Base-by-base conservation (phyloP, 1,140 invertebrate genomes). In the Diploscapter pachys region DNA sequence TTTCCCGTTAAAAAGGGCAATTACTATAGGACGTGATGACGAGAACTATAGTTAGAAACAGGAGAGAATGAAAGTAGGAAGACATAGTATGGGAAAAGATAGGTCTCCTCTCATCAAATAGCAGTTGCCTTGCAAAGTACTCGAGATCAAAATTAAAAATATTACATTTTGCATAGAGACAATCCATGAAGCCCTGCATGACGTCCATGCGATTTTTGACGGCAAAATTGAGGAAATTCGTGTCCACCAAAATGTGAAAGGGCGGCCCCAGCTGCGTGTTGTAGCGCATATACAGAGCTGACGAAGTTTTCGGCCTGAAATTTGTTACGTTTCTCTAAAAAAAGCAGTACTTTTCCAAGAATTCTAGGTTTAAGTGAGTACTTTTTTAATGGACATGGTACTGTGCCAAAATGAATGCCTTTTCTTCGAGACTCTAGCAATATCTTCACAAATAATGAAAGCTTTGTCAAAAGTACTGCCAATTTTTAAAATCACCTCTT, bases 181-280 rank as follows among this genome's bases (percentile, higher is more conserved):
- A 99, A 81, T 98, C 94, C 95, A 98, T 98, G 93, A 99, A 96
- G 79, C 92, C 93, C 54, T 57, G 80, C 67, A 97, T 90, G 64
- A 99, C 92, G 85, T 99, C 97, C 71, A 99, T 87, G 89, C 98
- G 98, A 85, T 97, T 96, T 88, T 97, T 96, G 53, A 99, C 95
- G 0, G 96, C 95, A 86, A 99, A 98, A 85, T 99, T 99, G 3
- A 99, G 91, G 83, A 99, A 99, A 88, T 99, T 99, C 2, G 97
- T 99, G 86, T 99, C 97, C 11, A 99, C 86, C 53, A 99, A 87
- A 59, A 99, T 91, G 81, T 96, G 96, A 86, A 96, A 99, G 0
- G 97, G 97, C 9, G 97, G 97, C 2, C 95, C 97, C 3, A 99
- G 87, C 86, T 98, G 95, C n/a, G 92, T 97, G 85, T 99, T 99